phyloP scores from a whole-genome alignment of 2,888 invertebrate genomes.

The Phyto melanocephala region DNA sequence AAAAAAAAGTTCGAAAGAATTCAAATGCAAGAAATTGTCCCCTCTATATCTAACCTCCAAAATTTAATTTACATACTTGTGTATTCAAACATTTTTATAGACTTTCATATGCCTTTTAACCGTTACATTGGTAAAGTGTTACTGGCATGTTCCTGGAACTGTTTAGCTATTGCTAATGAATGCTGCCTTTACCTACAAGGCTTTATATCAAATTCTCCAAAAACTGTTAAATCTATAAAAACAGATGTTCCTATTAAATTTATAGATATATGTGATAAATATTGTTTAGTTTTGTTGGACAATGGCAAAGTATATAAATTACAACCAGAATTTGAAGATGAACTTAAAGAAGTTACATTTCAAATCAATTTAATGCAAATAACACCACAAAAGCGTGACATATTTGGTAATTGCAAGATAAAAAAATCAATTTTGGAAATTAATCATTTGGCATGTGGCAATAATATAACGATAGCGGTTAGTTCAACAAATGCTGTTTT shows the following conservation, averaged over 20 bases:
- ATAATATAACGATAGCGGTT: slow-evolving; percentile 79
- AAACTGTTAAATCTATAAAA: slow-evolving; percentile 63
- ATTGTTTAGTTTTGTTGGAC: slow-evolving; percentile 72
- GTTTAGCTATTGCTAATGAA: slow-evolving; percentile 69
- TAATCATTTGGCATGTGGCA: slow-evolving; percentile 79
- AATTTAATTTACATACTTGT: too few relatives aligned
- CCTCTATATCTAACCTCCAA: too few relatives aligned
- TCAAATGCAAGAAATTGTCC: too few relatives aligned
- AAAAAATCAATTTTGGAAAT: slow-evolving; percentile 70
- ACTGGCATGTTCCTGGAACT: slow-evolving; percentile 72
- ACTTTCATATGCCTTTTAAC: slow-evolving; percentile 10
- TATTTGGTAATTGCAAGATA: slow-evolving; percentile 68
- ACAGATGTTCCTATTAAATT: slow-evolving; percentile 68
- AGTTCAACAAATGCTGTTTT: slow-evolving; percentile 81
- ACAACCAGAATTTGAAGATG: slow-evolving; percentile 52
- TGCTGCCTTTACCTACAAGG: slow-evolving; percentile 69
- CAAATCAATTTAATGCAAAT: slow-evolving; percentile 45
- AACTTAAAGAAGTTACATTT: slow-evolving; percentile 68
- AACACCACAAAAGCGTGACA: slow-evolving; percentile 69
- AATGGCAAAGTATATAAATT: slow-evolving; percentile 73
- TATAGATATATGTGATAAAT: slow-evolving; percentile 71
- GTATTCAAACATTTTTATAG: slow-evolving; percentile 30
- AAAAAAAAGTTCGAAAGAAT: too few relatives aligned
- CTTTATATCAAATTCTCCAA: slow-evolving; percentile 65
- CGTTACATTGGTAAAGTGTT: not conserved